Conservation (phyloP, 2,113 vertebrate genomes). For the Eolophus roseicapilla region DNA sequence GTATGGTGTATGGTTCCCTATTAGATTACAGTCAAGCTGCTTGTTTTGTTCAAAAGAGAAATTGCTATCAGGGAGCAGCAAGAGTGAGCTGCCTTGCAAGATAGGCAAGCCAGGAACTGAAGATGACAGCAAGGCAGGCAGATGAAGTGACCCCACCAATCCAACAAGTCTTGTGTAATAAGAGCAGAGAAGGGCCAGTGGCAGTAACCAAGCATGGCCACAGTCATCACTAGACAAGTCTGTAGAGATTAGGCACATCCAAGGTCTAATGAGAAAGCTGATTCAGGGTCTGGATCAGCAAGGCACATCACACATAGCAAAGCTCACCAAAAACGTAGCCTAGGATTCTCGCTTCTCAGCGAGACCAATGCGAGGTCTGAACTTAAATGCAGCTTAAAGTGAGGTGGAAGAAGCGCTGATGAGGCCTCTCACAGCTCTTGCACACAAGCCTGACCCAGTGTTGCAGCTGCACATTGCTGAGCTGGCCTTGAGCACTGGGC, state of each 20-base stretch:
- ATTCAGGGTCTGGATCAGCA: background rate
- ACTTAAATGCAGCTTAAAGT: background rate
- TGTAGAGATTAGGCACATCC: background rate
- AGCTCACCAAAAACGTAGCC: background rate
- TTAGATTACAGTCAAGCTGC: background rate
- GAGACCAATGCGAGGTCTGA: background rate
- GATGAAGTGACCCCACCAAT: background rate
- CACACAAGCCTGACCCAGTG: background rate
- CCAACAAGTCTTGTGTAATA: background rate
- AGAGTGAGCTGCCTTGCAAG: background rate
- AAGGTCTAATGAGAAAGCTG: background rate
- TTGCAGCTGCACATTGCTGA: background rate
- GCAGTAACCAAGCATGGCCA: background rate
- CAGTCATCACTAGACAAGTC: background rate
- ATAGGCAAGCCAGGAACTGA: background rate
- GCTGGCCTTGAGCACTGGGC: background rate
- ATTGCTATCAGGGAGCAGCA: background rate
- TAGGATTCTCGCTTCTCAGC: background rate
- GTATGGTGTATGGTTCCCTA: background rate
- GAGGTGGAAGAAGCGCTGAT: background rate
- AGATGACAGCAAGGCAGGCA: background rate
- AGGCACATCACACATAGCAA: background rate
- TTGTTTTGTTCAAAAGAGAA: background rate
- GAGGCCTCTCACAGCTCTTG: background rate
- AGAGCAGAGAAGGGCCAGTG: background rate